These are phyloP conservation scores for Thermophis baileyi DNA, from an alignment of 2,113 vertebrate species.

Conservation along the genomic window DNA sequence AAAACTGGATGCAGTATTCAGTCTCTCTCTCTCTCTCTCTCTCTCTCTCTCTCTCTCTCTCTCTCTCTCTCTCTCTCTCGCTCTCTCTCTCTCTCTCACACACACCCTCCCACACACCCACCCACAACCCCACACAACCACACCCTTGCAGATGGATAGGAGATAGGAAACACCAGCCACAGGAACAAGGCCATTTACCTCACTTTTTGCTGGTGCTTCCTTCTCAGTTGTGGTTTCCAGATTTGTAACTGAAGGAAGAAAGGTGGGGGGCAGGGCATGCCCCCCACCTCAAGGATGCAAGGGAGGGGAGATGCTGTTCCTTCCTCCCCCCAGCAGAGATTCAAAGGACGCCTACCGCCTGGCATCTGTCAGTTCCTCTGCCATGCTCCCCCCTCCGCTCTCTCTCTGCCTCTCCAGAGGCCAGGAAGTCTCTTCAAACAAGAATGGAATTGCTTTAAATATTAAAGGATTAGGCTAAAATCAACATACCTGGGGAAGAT, in stretches of 20 bases:
- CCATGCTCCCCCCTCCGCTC: not conserved
- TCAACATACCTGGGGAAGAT: slow-evolving; percentile 55
- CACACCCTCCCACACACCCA: no score
- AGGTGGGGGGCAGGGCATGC: not conserved
- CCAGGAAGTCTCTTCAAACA: slow-evolving; percentile 59
- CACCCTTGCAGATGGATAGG: no score
- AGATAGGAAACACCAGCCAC: not conserved
- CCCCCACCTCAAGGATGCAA: not conserved
- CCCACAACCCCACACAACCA: no score
- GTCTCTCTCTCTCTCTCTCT: no score
- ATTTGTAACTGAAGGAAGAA: not conserved
- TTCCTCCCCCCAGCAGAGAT: not conserved
- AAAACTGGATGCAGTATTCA: not conserved
- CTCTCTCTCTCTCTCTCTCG: no score
- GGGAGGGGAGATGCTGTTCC: not conserved
- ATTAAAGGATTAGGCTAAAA: slow-evolving; percentile 63
- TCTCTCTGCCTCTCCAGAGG: slow-evolving; percentile 29
- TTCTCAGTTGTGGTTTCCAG: not conserved
- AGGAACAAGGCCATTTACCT: not conserved
- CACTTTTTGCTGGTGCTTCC: not conserved
- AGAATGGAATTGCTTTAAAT: slow-evolving; percentile 61
- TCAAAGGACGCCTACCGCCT: not conserved
- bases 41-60: no score
- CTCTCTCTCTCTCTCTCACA: no score
- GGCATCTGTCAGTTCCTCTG: not conserved